phyloP scores from a whole-genome alignment of 2,888 invertebrate species.

The Rhaphigaster nebulosa region DNA sequence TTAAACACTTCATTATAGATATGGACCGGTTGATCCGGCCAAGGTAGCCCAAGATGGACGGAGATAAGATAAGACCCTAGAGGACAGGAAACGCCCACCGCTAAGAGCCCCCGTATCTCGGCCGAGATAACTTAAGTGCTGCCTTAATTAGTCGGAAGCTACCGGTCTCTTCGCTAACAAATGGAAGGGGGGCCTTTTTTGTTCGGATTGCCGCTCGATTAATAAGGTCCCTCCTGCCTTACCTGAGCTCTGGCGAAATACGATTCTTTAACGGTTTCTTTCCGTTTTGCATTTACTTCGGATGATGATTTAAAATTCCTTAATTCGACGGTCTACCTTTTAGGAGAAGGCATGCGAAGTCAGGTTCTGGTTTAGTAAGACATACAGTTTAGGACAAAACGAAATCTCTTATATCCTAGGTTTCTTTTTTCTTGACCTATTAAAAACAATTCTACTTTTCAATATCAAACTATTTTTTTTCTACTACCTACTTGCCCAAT shows the following conservation, averaged over 20 bases:
- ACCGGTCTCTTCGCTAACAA: neutral
- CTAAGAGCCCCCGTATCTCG: neutral
- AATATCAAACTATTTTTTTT: too few relatives aligned
- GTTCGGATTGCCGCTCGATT: neutral
- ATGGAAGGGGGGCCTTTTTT: neutral
- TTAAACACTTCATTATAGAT: neutral
- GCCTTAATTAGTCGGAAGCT: neutral
- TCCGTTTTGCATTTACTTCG: neutral
- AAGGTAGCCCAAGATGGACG: neutral
- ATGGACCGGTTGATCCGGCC: neutral
- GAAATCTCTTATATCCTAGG: too few relatives aligned
- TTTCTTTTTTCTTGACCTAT: too few relatives aligned
- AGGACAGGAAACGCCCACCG: neutral
- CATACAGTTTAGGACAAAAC: too few relatives aligned
- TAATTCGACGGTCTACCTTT: too few relatives aligned
- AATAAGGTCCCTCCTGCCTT: neutral
- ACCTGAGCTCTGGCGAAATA: neutral
- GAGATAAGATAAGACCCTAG: neutral
- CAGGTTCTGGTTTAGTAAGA: too few relatives aligned
- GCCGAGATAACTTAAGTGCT: neutral
- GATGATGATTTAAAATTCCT: neutral
- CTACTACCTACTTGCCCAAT: too few relatives aligned
- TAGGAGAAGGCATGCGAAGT: too few relatives aligned
- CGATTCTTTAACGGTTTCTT: neutral
- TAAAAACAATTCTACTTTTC: too few relatives aligned